Percentiles rank a stretch among this genome's conserved stretches.
Conservation (phyloP, 2,797 vertebrate species). For the Loris lydekkerianus region DNA sequence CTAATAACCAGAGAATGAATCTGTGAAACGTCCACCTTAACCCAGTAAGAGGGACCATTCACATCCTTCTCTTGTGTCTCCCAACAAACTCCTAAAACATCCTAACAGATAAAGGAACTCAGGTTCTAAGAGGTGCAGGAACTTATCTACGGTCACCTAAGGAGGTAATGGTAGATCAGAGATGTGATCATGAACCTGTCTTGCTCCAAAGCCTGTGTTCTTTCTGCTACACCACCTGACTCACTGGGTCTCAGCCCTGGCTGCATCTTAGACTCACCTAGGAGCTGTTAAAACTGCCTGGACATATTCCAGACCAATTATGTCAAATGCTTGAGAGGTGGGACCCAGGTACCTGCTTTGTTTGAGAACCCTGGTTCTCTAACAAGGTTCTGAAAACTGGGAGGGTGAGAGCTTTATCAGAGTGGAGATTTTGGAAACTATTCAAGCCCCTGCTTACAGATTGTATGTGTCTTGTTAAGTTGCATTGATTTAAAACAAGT, state of each 20-base stretch:
- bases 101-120: not conserved
- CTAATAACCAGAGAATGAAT: not conserved
- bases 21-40: not conserved
- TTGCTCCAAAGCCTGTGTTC: rapidly evolving
- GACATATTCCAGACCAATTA: not conserved
- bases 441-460: not conserved
- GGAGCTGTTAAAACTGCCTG: not conserved
- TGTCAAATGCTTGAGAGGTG: not conserved
- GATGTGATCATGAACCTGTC: not conserved
- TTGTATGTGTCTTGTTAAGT: not conserved
- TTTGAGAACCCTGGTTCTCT: not conserved
- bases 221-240: not conserved
- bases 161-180: not conserved
- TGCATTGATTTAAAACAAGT: not conserved
- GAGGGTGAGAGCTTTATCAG: not conserved
- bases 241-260: not conserved
- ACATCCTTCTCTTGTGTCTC: not conserved
- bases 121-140: not conserved
- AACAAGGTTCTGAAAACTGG: not conserved
- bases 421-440: not conserved
- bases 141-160: rapidly evolving
- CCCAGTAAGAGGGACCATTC: not conserved
- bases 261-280: not conserved
- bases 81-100: not conserved
- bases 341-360: not conserved